These are phyloP conservation scores for Cassiopea andromeda DNA, from an alignment of 30 jellyfish, hydroid and myxozoan species.

Conservation along the genomic window DNA sequence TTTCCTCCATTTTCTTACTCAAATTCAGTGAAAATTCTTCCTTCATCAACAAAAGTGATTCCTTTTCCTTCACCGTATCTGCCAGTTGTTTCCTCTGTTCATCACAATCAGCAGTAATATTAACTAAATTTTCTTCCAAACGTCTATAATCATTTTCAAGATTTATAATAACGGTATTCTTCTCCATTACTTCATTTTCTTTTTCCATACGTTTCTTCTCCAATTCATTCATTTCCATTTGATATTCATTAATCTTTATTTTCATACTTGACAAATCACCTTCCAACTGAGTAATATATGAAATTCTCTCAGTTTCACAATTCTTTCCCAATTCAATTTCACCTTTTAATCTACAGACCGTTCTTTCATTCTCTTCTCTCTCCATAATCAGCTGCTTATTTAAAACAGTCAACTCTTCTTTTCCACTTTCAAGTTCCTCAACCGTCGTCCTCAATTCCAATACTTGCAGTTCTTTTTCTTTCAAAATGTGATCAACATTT, in stretches of 20 bases:
- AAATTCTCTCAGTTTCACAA: constrained; percentile 24
- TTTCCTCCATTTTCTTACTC: not conserved
- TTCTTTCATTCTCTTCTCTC: constrained; percentile 25
- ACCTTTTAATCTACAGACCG: constrained; percentile 8
- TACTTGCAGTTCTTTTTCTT: not conserved
- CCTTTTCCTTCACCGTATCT: constrained; percentile 23
- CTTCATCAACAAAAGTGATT: constrained; percentile 3
- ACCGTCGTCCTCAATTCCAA: not conserved
- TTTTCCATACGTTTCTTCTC: not conserved
- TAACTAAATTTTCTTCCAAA: not conserved
- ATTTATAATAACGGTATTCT: not conserved
- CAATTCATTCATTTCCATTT: constrained; percentile 9
- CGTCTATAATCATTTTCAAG: not conserved
- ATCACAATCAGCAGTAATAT: not conserved
- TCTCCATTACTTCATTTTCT: constrained; percentile 3
- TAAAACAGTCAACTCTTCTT: not conserved
- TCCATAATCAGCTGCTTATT: constrained; percentile 29
- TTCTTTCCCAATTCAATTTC: constrained; percentile 13
- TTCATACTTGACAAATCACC: constrained; percentile 26
- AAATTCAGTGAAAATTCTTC: constrained; percentile 23
- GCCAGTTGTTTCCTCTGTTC: constrained; percentile 13
- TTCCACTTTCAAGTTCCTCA: not conserved
- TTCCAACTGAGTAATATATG: constrained; percentile 11
- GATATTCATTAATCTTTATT: constrained; percentile 11
- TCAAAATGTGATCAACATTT: not conserved